phyloP scores from a whole-genome alignment of 2,888 invertebrate species.

The Eucera pruinosa region DNA sequence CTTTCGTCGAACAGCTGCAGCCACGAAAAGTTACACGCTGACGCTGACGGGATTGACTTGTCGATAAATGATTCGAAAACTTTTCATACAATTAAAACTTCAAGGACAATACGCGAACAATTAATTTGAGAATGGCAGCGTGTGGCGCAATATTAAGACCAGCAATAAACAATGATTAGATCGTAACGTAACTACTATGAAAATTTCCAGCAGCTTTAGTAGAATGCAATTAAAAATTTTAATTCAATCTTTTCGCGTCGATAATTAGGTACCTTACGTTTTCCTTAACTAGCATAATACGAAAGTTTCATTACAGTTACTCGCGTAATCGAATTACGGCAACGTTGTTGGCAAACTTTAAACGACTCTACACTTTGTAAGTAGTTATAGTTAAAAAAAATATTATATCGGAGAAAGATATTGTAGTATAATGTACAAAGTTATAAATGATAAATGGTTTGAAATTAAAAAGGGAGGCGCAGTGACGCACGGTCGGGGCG shows the following conservation, averaged over 20 bases:
- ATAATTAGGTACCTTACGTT: background rate
- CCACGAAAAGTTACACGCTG: slow-evolving; percentile 39
- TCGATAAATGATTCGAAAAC: slow-evolving; percentile 33
- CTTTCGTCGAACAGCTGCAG: slow-evolving; percentile 45
- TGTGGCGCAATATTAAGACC: background rate
- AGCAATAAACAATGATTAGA: background rate
- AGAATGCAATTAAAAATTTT: background rate
- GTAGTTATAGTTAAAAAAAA: background rate
- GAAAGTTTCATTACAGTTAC: background rate
- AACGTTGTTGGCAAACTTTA: background rate
- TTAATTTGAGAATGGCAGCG: background rate
- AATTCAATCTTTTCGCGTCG: too few species aligned
- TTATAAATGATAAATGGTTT: background rate
- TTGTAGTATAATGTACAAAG: background rate
- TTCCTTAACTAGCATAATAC: too few species aligned
- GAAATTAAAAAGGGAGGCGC: background rate
- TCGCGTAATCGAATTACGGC: background rate
- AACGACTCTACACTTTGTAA: background rate
- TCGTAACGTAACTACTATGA: too few species aligned
- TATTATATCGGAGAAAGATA: background rate
- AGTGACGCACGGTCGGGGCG: slow-evolving; percentile 19
- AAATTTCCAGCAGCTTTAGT: background rate
- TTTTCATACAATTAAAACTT: slow-evolving; percentile 13
- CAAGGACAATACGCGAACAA: background rate
- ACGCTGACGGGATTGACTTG: slow-evolving; percentile 8